Base-by-base conservation (phyloP, 2,797 vertebrate species). In the Cetoscarus ocellatus region DNA sequence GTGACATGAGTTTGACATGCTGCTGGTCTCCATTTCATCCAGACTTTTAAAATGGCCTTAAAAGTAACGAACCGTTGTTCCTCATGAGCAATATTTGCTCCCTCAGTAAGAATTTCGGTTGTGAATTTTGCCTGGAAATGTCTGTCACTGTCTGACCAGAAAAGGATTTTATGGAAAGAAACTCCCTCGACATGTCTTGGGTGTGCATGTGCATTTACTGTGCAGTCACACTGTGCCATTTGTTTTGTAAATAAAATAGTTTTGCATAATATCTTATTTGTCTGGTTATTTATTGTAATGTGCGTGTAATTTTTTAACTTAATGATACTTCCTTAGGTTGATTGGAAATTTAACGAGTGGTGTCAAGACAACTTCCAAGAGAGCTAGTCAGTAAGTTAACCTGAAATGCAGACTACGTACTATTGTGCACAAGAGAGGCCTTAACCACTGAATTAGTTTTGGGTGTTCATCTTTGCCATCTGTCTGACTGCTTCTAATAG, bases 231-330 rank as follows among this genome's bases (percentile, higher is more conserved):
- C 94, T 95, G 95, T 98, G 96, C 96, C 96, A 96, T 96, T 98
- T 96, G 94, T 97, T 97, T 97, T 99, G 97, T 98, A 98, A 98
- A 99, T 99, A 99, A 93, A 97, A 85, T 96, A 95, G 94, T 97
- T 99, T 98, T 99, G 97, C 96, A 98, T 96, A 97, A 96, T 90
- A 88, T 76, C 40, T 80, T 76, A 58, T n/a, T 51, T 47, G 56
- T 71, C 36, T 7, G 19, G 3, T 47, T 74, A 38, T 59, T 67
- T 10, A 27, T 7, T 65, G 70, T 5, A 67, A 5, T 67, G 18
- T 83, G 39, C 74, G 6, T 27, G 27, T 2, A 2, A 2, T 27
- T 27, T 27, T 27, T 27, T 27, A 27, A 27, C 27, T 27, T 27
- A 27, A 27, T 4, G 4, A 27, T 27, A 27, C 27, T 27, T 27